Evolutionary conservation across 2,888 invertebrate species (phyloP), one percentile per base, ranked within the genome.

Genomic region (Tenthredo livida): DNA sequence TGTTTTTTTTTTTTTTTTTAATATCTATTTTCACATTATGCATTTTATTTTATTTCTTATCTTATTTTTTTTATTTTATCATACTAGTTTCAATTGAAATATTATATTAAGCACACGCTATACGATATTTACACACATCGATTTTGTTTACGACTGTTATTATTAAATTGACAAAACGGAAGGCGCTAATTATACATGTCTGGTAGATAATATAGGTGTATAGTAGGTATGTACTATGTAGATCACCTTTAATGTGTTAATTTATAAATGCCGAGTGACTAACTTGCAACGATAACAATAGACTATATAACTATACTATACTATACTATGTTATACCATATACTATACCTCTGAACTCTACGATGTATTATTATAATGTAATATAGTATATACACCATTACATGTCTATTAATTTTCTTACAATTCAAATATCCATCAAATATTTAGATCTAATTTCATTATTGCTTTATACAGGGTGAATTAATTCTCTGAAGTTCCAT

Each of bases 1-100:
- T 50, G 47, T 33, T 82, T 43, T 54, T 67, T 50, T 21, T 3
- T 84, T 65, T 72, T 9, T 61, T 33, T 84, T 61, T 33, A 33
- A 4, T 33, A 33, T 33, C 7, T n/a, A 6, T 54, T n/a, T 54
- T 6, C 7, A 54, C n/a, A 50, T 50, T n/a, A n/a, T 15, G 15
- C 12, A 3, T 43, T 43, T 43, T 3, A 3, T 10, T 43, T 1
- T 43, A 12, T 43, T 10, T 43, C 12, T 43, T 43, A 43, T 29
- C 2, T 29, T 29, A 29, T 29, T 29, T 29, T 29, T 29, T 29
- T 29, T 29, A 29, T 29, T 29, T 29, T 29, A 29, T 29, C 2
- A 29, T 29, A 29, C 1, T 29, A n/a, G 29, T 29, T 29, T 29
- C 29, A 29, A 29, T 29, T 29, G 29, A 29, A 29, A 29, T 29